These are phyloP conservation scores for Machaerirhynchus nigripectus DNA, from an alignment of 2,113 vertebrate genomes.

Conservation along the genomic window DNA sequence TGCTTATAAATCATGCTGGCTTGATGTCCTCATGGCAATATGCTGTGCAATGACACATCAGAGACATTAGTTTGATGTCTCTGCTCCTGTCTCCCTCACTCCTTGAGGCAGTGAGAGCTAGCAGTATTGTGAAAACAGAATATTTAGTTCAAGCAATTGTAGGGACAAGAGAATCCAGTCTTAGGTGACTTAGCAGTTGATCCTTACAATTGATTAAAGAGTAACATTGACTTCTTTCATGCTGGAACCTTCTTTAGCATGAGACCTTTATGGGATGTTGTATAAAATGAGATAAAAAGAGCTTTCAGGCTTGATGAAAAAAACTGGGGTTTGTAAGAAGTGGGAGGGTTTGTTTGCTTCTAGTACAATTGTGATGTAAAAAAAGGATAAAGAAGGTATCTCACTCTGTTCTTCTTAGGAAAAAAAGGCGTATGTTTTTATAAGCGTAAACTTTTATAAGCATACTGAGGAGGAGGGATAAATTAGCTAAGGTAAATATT, in stretches of 20 bases:
- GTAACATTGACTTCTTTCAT: neutral
- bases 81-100: neutral
- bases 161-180: neutral
- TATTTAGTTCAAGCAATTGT: neutral
- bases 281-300: neutral
- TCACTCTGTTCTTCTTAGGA: neutral
- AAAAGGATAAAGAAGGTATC: neutral
- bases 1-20: constrained; percentile 23
- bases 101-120: neutral
- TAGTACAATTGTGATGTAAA: neutral
- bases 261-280: neutral
- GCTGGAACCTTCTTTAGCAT: neutral
- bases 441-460: neutral
- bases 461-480: neutral
- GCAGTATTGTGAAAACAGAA: neutral
- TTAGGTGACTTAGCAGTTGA: neutral
- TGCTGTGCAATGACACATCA: neutral
- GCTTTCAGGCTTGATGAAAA: neutral
- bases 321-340: neutral
- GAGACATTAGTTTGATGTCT: constrained; percentile 22
- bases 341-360: neutral
- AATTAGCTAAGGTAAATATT: neutral
- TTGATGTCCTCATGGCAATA: constrained; percentile 43
- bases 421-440: neutral
- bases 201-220: constrained; percentile 9